Percentiles rank a stretch among this genome's conserved stretches.
Evolutionary conservation across 2,888 invertebrate species (phyloP).

Genomic region (Thereva unica): DNA sequence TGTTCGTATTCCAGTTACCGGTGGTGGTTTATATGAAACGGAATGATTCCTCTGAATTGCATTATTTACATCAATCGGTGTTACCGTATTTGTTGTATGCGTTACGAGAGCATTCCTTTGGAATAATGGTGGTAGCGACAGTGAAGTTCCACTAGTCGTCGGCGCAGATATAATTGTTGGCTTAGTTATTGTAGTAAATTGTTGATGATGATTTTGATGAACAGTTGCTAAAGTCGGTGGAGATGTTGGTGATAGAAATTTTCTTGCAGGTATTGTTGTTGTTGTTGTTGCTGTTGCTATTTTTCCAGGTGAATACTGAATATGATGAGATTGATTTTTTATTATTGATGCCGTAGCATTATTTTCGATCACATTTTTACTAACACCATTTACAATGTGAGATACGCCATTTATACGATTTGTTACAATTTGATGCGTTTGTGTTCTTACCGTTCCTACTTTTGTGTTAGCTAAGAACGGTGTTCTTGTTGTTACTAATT

Average conservation of each 20-base stretch:
- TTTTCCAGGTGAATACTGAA: constrained; percentile 29
- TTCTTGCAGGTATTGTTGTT: constrained; percentile 20
- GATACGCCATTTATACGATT: constrained; percentile 43
- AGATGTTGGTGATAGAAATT: constrained; percentile 42
- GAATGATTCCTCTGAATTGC: constrained; percentile 51
- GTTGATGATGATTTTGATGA: constrained; percentile 41
- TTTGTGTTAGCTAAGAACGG: constrained; percentile 30
- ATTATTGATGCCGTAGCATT: constrained; percentile 39
- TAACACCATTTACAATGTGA: constrained; percentile 45
- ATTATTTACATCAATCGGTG: constrained; percentile 19
- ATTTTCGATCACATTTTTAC: constrained; percentile 43
- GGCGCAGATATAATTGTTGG: constrained; percentile 27
- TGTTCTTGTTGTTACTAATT: constrained; percentile 31
- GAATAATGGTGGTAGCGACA: constrained; percentile 45
- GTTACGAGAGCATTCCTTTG: constrained; percentile 42
- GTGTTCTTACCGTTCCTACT: constrained; percentile 23
- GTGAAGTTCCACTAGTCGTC: constrained; percentile 16
- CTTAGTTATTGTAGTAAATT: constrained; percentile 39
- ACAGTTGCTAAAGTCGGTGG: constrained; percentile 44
- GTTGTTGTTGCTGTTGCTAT: constrained; percentile 25
- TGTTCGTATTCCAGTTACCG: constrained; percentile 10
- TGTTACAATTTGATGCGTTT: constrained; percentile 39
- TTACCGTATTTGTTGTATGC: constrained; percentile 5
- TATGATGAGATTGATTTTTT: constrained; percentile 48
- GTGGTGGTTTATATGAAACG: constrained; percentile 49